Evolutionary conservation across 2,797 vertebrate species (phyloP).

Genomic region (Danio tinwini): DNA sequence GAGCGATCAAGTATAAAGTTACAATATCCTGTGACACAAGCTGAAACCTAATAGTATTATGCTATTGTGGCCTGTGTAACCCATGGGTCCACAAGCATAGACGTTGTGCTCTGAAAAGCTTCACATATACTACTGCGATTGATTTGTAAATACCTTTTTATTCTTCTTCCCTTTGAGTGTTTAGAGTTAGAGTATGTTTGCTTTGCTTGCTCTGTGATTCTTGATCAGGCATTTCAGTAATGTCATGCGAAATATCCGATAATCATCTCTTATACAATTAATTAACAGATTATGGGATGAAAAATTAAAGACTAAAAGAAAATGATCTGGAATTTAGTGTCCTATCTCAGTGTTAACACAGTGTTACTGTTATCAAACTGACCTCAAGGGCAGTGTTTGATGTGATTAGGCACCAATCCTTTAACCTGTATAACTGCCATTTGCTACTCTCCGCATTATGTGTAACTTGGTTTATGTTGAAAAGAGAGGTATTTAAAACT

Average conservation of each 20-base stretch:
- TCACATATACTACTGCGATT: slow-evolving; percentile 69
- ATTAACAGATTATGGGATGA: slow-evolving; percentile 15
- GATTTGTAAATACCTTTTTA: slow-evolving; percentile 76
- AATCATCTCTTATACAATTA: slow-evolving; percentile 31
- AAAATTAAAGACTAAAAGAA: slow-evolving; percentile 26
- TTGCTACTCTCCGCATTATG: not conserved
- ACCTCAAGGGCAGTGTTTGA: not conserved
- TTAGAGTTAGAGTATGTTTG: not conserved
- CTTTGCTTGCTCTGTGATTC: slow-evolving; percentile 13
- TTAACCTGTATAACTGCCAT: not conserved
- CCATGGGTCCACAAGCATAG: slow-evolving; percentile 67
- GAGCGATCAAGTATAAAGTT: slow-evolving; percentile 74
- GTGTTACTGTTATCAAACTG: slow-evolving; percentile 21
- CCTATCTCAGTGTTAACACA: slow-evolving; percentile 6
- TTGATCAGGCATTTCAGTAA: not conserved
- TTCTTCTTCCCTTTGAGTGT: slow-evolving; percentile 41
- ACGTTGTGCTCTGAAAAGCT: slow-evolving; percentile 58
- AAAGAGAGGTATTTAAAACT: no score
- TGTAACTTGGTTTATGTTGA: not conserved
- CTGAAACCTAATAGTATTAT: slow-evolving; percentile 69
- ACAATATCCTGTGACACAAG: slow-evolving; percentile 67
- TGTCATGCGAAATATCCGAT: slow-evolving; percentile 17
- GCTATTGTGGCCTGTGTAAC: slow-evolving; percentile 65
- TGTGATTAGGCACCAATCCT: not conserved
- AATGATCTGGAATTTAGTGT: not conserved